Evolutionary conservation across 2,888 invertebrate species (phyloP).

Genomic region (Drosophila borealis): DNA sequence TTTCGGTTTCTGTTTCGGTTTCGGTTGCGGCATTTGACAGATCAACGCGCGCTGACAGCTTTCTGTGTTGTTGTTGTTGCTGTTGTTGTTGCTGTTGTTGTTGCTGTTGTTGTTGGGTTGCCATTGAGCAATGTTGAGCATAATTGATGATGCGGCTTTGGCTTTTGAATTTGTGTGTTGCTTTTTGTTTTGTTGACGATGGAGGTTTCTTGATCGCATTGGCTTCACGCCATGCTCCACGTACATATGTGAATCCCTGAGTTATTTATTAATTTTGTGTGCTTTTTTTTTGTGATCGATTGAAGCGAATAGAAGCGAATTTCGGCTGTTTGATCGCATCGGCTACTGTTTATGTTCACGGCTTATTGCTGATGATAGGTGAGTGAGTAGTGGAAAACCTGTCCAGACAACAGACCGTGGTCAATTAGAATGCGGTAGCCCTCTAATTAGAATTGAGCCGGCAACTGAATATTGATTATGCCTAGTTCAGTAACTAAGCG

Average conservation of each 20-base stretch:
- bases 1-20: slow-evolving; percentile 29
- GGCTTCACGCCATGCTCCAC: slow-evolving; percentile 60
- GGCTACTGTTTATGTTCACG: slow-evolving; percentile 75
- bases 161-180: slow-evolving; percentile 63
- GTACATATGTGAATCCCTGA: slow-evolving; percentile 5
- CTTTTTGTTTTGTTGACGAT: slow-evolving; percentile 19
- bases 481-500: not conserved
- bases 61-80: slow-evolving; percentile 41
- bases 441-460: slow-evolving; percentile 52
- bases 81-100: slow-evolving; percentile 18
- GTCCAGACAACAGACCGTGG: slow-evolving; percentile 25
- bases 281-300: slow-evolving; percentile 35
- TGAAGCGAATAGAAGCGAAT: slow-evolving; percentile 50
- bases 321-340: slow-evolving; percentile 61
- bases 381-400: slow-evolving; percentile 20
- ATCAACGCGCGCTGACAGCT: slow-evolving; percentile 81
- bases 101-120: slow-evolving; percentile 42
- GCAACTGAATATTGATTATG: slow-evolving; percentile 17
- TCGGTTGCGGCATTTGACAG: slow-evolving; percentile 77
- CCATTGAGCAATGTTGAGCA: slow-evolving; percentile 72
- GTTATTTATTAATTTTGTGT: slow-evolving; percentile 12
- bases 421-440: slow-evolving; percentile 34
- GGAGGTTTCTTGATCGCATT: slow-evolving; percentile 69
- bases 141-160: slow-evolving; percentile 80
- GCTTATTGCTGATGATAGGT: slow-evolving; percentile 62